A percentile compares a stretch with the other conserved stretches of the same genome.
These are phyloP conservation scores for Onthophagus taurus DNA, from an alignment of 1,140 invertebrate genomes.

Conservation along the genomic window DNA sequence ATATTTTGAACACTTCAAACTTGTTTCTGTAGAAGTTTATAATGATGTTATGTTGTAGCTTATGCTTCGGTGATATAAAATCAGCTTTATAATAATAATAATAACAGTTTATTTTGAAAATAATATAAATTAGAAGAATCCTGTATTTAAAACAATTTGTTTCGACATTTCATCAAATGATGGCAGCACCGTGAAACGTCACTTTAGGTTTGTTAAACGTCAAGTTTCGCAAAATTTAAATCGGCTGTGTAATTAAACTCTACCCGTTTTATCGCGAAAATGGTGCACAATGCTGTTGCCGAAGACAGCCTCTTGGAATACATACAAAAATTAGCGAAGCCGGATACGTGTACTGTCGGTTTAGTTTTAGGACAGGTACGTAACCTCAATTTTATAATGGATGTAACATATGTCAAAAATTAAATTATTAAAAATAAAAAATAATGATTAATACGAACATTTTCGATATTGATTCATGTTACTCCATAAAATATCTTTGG, in stretches of 20 bases:
- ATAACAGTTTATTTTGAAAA: no score
- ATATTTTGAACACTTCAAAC: no score
- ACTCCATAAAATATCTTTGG: conserved; percentile 27
- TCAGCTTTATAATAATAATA: no score
- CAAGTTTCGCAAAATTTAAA: neutral
- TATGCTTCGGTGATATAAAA: no score
- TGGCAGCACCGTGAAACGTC: no score
- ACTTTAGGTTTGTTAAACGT: conserved; percentile 3
- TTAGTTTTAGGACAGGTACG: conserved; percentile 58
- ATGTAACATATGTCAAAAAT: conserved; percentile 20
- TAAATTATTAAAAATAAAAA: conserved; percentile 8
- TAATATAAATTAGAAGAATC: neutral
- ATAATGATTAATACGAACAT: no score
- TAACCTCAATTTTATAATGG: conserved; percentile 22
- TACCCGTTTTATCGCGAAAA: conserved; percentile 21
- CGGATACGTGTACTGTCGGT: conserved; percentile 50
- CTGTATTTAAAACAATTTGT: conserved; percentile 1
- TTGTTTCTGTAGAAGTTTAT: no score
- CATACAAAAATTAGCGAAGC: conserved; percentile 35
- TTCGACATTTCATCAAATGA: no score
- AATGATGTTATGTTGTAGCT: no score
- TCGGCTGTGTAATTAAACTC: conserved; percentile 9
- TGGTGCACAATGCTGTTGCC: conserved; percentile 42
- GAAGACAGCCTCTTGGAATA: conserved; percentile 41
- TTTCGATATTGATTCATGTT: conserved; percentile 18